Base-by-base conservation (phyloP, 2,113 vertebrate genomes). In the Zingel zingel region DNA sequence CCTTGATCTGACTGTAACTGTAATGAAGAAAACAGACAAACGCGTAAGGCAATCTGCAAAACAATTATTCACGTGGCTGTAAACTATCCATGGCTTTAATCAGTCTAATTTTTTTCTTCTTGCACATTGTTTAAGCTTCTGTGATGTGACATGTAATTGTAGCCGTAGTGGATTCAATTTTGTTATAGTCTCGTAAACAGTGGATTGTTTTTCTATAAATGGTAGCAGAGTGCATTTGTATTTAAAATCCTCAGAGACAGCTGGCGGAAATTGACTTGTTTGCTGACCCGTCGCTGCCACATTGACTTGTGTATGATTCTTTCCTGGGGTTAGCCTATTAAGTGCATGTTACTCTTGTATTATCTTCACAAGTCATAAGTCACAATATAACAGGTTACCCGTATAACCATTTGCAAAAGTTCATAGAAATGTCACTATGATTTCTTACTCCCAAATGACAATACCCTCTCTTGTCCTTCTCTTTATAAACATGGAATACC, bases 181-280 rank as follows among this genome's bases (percentile, higher is more conserved):
- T 15, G 4, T 48, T 30, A 51, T 12, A 16, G 50, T 59, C 30
- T 56, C 19, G 33, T 62, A 33, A 68, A 76, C 11, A 9, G 33
- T 48, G 53, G 21, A 57, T 71, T 72, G 4, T 27, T 77, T 19
- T 36, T 33, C 27, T 63, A 19, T 56, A 79, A 81, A 81, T 79
- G 67, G 58, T 15, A 45, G n/a, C 48, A 30, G 21, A 68, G 18
- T 64, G 4, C 53, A 54, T 85, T 77, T 75, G 25, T 66, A 72
- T 53, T 78, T 57, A 56, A 89, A 88, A 84, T 86, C 71, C 80
- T 74, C 39, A 30, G 51, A 66, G 12, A 74, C 33, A 62, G 43
- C 16, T 12, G 14, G 43, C 45, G 57, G 63, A 68, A 75, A 69
- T 64, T 21, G 43, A 74, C 56, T 70, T 57, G 43, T 63, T 36